Conservation (phyloP, 2,113 vertebrate species). For the Amblyornis subalaris region DNA sequence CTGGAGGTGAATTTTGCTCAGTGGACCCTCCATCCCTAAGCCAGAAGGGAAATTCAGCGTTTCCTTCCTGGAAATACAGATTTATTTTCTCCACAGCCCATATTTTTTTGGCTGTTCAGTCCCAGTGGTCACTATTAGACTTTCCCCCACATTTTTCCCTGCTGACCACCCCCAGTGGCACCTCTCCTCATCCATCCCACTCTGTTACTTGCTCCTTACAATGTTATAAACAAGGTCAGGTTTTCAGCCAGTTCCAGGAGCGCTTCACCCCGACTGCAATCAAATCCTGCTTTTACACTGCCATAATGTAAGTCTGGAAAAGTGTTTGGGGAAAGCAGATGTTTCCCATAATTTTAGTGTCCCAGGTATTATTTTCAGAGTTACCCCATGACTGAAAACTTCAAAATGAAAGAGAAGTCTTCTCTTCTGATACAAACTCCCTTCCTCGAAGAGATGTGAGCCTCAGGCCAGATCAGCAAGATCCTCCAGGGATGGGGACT, state of each 20-base stretch:
- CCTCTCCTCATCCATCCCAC: background rate
- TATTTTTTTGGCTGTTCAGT: background rate
- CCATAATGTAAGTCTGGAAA: rapidly evolving
- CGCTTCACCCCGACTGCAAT: background rate
- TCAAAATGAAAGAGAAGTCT: background rate
- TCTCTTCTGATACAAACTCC: background rate
- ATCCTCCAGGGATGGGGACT: background rate
- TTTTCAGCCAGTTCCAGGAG: background rate
- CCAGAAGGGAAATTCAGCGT: background rate
- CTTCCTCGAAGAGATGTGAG: background rate
- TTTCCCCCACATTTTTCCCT: background rate
- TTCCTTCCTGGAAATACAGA: background rate
- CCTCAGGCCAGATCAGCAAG: background rate
- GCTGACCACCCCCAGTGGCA: no score
- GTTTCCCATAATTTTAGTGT: background rate
- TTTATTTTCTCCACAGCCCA: background rate
- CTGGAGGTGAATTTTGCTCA: rapidly evolving
- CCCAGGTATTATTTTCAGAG: background rate
- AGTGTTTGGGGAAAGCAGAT: background rate
- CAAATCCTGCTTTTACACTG: background rate
- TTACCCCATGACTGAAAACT: background rate
- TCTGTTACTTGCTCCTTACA: background rate
- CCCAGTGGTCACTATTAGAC: background rate
- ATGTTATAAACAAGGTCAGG: background rate
- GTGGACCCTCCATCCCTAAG: background rate